Evolutionary conservation across 2,113 vertebrate species (phyloP).

Genomic region (Periophthalmodon schlosseri): DNA sequence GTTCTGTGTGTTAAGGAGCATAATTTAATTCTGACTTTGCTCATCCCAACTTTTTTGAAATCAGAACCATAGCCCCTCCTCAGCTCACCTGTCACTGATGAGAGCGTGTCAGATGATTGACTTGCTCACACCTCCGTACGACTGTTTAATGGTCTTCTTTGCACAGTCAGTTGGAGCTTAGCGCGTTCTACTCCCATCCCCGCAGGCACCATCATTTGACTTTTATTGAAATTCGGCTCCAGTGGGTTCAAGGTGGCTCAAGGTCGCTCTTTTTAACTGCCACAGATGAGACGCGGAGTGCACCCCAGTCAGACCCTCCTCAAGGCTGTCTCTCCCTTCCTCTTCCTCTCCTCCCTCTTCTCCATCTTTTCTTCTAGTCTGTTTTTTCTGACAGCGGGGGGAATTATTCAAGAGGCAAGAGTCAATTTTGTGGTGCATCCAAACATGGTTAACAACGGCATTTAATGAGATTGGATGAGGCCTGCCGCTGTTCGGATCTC

Average conservation of each 20-base stretch:
- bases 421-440: slow-evolving; percentile 60
- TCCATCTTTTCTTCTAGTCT: slow-evolving; percentile 33
- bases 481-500: slow-evolving; percentile 40
- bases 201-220: slow-evolving; percentile 71
- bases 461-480: slow-evolving; percentile 60
- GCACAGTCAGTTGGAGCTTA: slow-evolving; percentile 55
- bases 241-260: slow-evolving; percentile 73
- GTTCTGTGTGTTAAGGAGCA: neutral
- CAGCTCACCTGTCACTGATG: slow-evolving; percentile 26
- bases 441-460: slow-evolving; percentile 61
- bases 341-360: neutral
- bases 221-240: slow-evolving; percentile 78
- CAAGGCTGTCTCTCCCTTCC: slow-evolving; percentile 32
- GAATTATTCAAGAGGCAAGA: slow-evolving; percentile 37
- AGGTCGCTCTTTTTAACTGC: slow-evolving; percentile 64
- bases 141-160: slow-evolving; percentile 70
- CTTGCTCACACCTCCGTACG: slow-evolving; percentile 72
- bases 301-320: slow-evolving; percentile 28
- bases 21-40: neutral
- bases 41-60: slow-evolving; percentile 34
- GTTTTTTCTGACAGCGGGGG: slow-evolving; percentile 30
- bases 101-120: slow-evolving; percentile 62
- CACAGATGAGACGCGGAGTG: slow-evolving; percentile 43
- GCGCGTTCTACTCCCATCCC: slow-evolving; percentile 42
- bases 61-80: slow-evolving; percentile 34